Base-by-base conservation (phyloP, 1,140 invertebrate species). In the Archegozetes longisetosus region DNA sequence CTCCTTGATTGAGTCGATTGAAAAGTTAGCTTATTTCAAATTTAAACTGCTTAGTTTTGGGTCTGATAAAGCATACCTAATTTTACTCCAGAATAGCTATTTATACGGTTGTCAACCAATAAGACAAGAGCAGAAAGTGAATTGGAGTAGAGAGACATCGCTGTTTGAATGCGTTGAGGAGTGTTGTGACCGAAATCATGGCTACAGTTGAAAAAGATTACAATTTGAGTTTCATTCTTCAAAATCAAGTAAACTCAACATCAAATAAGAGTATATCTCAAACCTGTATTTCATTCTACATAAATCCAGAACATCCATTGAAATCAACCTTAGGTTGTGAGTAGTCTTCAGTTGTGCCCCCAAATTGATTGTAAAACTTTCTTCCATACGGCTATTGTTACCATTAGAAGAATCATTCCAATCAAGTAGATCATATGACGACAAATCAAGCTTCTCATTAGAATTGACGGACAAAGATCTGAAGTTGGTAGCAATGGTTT, bases 311-410 rank as follows among this genome's bases (percentile, higher is more conserved):
- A 86, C 79, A 73, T 92, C 82, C 13, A 83, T 83, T 62, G 86
- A 85, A 6, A 96, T 74, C 57, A 98, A 82, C 54, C 93, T 77
- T 64, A 97, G 84, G 74, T 98, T 98, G 73, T 98, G 92, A 78
- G 92, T 97, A 69, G 95, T 90, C 75, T 98, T 98, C 74, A 98
- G 80, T 75, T 98, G 94, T 2, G 91, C 90, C 57, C 76, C 75
- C 58, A 96, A 76, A 76, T 96, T 90, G 67, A 96, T 95, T 17
- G 91, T 97, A 70, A 96, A 96, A 75, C 91, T 95, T 76, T 96
- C 91, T 74, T 95, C 89, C 67, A 88, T 50, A 40, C n/a, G 24
- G 13, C n/a, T 22, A 12, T 56, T 13, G 29, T 32, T 50, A 9
- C 25, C 20, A 28, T 58, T 29, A 53, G 26, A 14, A 2, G 32